These are phyloP conservation scores for Mylabris phalerata DNA, from an alignment of 1,140 invertebrate species.

Conservation along the genomic window DNA sequence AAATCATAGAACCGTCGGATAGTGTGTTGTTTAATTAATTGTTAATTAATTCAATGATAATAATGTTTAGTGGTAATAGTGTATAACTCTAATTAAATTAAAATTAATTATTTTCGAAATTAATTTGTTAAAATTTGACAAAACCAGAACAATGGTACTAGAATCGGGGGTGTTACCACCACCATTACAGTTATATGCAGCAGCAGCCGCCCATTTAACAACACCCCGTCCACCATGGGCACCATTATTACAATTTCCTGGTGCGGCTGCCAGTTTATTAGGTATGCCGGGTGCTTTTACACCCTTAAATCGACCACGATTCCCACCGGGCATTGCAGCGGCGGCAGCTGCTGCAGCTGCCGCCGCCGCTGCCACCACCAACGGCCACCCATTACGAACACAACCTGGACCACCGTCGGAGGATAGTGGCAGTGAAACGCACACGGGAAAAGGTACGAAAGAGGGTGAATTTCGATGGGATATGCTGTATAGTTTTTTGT, in stretches of 20 bases:
- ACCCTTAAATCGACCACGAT: conserved; percentile 36
- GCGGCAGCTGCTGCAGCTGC: conserved; percentile 28
- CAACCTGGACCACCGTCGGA: conserved; percentile 39
- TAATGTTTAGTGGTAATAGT: too few relatives aligned
- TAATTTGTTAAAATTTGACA: neutral
- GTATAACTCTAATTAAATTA: too few relatives aligned
- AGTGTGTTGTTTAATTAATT: too few relatives aligned
- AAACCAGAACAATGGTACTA: conserved; percentile 32
- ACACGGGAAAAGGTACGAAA: conserved; percentile 37
- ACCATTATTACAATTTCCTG: conserved; percentile 39
- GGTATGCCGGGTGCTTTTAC: conserved; percentile 40
- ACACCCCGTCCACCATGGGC: conserved; percentile 40
- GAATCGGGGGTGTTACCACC: conserved; percentile 41
- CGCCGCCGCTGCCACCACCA: conserved; percentile 35
- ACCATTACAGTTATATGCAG: conserved; percentile 39
- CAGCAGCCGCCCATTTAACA: conserved; percentile 36
- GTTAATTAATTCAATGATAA: too few relatives aligned
- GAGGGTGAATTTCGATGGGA: neutral
- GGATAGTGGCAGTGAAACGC: conserved; percentile 41
- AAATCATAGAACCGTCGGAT: too few relatives aligned
- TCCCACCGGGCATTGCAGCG: conserved; percentile 32
- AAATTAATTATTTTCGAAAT: neutral
- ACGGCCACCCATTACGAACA: conserved; percentile 28
- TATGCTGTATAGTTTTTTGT: too few relatives aligned
- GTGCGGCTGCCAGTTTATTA: conserved; percentile 33